phyloP scores from a whole-genome alignment of 2,888 invertebrate genomes.

The Tridacna gigas region DNA sequence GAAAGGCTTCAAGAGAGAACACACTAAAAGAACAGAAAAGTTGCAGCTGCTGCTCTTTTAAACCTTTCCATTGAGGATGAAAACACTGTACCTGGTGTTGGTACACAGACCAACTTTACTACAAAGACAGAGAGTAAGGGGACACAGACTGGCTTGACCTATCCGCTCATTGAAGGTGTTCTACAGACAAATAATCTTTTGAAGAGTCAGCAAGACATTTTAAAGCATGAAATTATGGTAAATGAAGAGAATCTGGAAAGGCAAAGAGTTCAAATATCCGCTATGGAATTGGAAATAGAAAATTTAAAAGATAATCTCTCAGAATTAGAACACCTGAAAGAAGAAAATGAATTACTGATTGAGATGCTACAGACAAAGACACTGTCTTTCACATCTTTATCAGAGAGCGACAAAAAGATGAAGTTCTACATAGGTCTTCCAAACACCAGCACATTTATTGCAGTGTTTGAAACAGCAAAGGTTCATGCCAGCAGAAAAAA shows the following conservation, averaged over 20 bases:
- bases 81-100: not conserved
- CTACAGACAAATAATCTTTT: not conserved
- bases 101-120: not conserved
- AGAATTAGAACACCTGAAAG: not conserved
- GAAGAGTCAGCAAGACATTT: not conserved
- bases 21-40: not conserved
- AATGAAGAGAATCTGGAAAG: not conserved
- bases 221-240: not conserved
- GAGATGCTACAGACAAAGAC: no score
- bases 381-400: no score
- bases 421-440: no score
- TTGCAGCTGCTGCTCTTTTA: not conserved
- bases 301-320: not conserved
- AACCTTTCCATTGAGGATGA: not conserved
- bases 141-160: not conserved
- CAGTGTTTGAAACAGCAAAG: no score
- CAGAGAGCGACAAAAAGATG: no score
- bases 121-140: not conserved
- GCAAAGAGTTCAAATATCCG: not conserved
- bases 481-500: no score
- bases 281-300: not conserved
- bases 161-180: not conserved
- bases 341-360: no score
- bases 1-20: not conserved
- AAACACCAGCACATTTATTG: no score